phyloP scores from a whole-genome alignment of 2,888 invertebrate species.

The Ramazzottius varieornatus region DNA sequence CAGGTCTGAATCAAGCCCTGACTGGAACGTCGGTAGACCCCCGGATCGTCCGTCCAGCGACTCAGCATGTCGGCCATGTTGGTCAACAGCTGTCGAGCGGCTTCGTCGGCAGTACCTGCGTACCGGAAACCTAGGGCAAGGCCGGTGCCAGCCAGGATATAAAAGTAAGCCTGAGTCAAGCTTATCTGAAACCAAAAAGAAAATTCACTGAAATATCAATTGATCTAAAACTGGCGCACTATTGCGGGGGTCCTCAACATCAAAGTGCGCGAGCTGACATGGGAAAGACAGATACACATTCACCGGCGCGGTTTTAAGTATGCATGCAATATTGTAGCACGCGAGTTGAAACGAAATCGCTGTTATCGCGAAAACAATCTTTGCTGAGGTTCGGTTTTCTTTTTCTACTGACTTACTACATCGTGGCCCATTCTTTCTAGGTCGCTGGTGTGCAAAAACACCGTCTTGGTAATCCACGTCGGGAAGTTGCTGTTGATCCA shows the following conservation, averaged over 20 bases:
- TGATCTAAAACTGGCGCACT: no score
- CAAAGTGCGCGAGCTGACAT: no score
- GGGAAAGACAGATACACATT: no score
- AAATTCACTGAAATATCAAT: no score
- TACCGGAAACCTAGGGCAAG: conserved; percentile 64
- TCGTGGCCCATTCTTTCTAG: conserved; percentile 4
- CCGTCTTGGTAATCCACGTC: background rate
- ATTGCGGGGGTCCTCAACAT: no score
- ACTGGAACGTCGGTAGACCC: background rate
- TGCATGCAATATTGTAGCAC: no score
- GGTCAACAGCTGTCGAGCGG: conserved; percentile 40
- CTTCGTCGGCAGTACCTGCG: conserved; percentile 61
- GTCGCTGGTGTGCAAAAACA: background rate
- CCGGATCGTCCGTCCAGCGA: background rate
- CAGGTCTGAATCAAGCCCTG: background rate
- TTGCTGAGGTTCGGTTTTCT: no score
- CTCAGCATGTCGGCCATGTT: conserved; percentile 6
- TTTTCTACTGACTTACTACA: no score
- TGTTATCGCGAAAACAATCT: no score
- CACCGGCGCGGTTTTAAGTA: no score
- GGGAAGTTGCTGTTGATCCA: conserved; percentile 34
- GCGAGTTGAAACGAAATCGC: no score
- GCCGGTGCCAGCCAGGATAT: conserved; percentile 76
- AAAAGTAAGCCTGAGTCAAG: conserved; percentile 59
- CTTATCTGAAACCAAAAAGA: no score